These are phyloP conservation scores for Tragelaphus scriptus DNA, from an alignment of 2,113 vertebrate species.

Conservation along the genomic window DNA sequence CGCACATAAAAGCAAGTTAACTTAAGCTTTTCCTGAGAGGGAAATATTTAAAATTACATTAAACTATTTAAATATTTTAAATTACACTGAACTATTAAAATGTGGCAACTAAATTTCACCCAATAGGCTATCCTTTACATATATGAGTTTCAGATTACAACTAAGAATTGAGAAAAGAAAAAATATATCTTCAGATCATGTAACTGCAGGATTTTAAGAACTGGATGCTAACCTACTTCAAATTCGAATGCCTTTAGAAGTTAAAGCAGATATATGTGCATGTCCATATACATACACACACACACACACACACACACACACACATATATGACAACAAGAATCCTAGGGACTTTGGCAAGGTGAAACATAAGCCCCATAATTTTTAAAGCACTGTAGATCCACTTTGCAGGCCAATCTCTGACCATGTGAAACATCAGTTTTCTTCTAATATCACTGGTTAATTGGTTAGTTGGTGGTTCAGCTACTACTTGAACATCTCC, in stretches of 20 bases:
- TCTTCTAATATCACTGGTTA: neutral
- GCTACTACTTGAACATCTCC: neutral
- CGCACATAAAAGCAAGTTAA: conserved; percentile 12
- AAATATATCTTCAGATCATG: neutral
- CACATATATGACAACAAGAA: neutral
- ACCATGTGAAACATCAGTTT: neutral
- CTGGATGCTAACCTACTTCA: neutral
- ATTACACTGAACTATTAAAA: neutral
- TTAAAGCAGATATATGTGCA: neutral
- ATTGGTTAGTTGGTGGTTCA: neutral
- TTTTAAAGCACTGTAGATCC: neutral
- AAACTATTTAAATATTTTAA: neutral
- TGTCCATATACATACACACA: neutral
- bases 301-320: neutral
- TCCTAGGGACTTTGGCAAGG: neutral
- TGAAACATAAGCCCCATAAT: neutral
- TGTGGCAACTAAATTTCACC: neutral
- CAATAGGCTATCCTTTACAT: neutral
- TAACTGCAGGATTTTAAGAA: conserved; percentile 3
- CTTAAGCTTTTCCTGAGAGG: neutral
- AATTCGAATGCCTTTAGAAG: neutral
- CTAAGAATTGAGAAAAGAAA: neutral
- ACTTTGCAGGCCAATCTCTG: neutral
- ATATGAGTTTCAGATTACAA: neutral
- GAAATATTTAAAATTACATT: neutral